phyloP scores from a whole-genome alignment of 2,113 vertebrate genomes.

The Gulo gulo region DNA sequence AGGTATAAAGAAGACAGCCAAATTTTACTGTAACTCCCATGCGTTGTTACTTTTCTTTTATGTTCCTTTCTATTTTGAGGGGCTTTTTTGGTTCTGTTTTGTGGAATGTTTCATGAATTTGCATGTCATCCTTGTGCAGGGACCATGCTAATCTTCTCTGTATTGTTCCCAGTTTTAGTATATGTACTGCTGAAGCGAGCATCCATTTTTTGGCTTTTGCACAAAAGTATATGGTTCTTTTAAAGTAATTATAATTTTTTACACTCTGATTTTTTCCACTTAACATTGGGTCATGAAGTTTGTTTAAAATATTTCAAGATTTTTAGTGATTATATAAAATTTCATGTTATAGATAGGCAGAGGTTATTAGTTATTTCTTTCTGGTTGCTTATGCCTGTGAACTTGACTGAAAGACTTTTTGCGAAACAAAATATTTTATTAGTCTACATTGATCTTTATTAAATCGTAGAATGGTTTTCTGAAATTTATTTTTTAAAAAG shows the following conservation, averaged over 20 bases:
- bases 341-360: not conserved
- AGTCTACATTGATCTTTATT: not conserved
- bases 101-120: not conserved
- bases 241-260: not conserved
- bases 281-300: not conserved
- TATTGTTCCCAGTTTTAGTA: not conserved
- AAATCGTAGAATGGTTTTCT: not conserved
- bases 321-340: not conserved
- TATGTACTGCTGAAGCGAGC: not conserved
- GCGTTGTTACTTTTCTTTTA: not conserved
- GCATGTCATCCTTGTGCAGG: not conserved
- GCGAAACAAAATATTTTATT: not conserved
- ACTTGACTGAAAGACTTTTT: not conserved
- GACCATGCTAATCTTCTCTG: not conserved
- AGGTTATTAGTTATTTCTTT: not conserved
- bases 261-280: not conserved
- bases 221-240: not conserved
- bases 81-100: not conserved
- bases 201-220: not conserved
- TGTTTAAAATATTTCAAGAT: not conserved
- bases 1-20: not conserved
- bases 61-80: not conserved
- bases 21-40: not conserved
- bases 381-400: not conserved
- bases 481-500: not conserved